Conservation (phyloP, 1,140 invertebrate species). For the Pteromalus puparum region DNA sequence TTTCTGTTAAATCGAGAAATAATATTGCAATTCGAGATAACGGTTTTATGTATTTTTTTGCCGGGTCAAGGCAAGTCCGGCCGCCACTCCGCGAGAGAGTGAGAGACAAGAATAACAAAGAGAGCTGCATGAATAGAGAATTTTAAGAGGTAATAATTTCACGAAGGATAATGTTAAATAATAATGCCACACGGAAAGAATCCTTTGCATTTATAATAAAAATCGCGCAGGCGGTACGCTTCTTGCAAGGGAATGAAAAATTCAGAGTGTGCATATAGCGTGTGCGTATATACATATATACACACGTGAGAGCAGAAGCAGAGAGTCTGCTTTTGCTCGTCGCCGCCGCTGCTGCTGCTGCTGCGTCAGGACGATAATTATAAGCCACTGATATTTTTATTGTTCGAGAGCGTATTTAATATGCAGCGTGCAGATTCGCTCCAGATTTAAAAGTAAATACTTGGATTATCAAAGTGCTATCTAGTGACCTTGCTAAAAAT, state of each 20-base stretch:
- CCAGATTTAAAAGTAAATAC: slow-evolving; percentile 50
- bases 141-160: slow-evolving; percentile 47
- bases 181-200: slow-evolving; percentile 34
- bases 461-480: slow-evolving; percentile 50
- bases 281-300: neutral
- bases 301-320: too few relatives aligned
- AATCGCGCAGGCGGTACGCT: slow-evolving; percentile 18
- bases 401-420: slow-evolving; percentile 9
- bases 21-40: slow-evolving; percentile 49
- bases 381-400: slow-evolving; percentile 41
- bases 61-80: slow-evolving; percentile 40
- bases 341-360: neutral
- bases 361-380: slow-evolving; percentile 38
- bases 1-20: slow-evolving; percentile 46
- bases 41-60: slow-evolving; percentile 41
- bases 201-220: slow-evolving; percentile 46
- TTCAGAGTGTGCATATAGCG: neutral
- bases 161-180: slow-evolving; percentile 50
- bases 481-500: slow-evolving; percentile 53
- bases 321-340: neutral
- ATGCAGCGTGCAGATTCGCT: slow-evolving; percentile 40
- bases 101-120: slow-evolving; percentile 41
- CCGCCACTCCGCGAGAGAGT: too few relatives aligned
- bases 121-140: slow-evolving; percentile 39
- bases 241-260: slow-evolving; percentile 30